Evolutionary conservation across 2,888 invertebrate species (phyloP), one percentile per base, ranked within the genome.

Genomic region (Pandemis heparana): DNA sequence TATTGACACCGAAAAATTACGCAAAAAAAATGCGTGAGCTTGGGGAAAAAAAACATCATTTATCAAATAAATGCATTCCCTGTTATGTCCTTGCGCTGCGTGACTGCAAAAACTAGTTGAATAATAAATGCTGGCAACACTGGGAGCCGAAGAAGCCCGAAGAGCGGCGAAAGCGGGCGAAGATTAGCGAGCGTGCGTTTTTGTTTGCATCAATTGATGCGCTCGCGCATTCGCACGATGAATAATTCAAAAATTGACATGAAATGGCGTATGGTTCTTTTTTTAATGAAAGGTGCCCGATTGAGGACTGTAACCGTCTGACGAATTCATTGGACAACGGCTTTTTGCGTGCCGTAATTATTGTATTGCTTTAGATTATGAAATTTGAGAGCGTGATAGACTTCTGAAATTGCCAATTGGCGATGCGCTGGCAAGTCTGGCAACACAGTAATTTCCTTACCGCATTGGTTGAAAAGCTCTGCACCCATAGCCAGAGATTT

Each of bases 211-310:
- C 94, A 94, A 94, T 94, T 93, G 94, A 92, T 94, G 94, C 94
- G 94, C 93, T 90, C 92, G 91, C 91, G 92, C 94, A 93, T 92
- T 94, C 93, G 92, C 92, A 90, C 92, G 84, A 94, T 94, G 94
- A 94, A 94, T 94, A 92, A 94, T 94, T 94, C 94, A 94, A 92
- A 93, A 94, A 93, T 93, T 94, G 94, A 94, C 94, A 94, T 94
- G 94, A 94, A 94, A 94, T 94, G 93, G 94, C 94, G 94, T 94
- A 94, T 93, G 92, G 92, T 92, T 92, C 92, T 92, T 94, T 94
- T 93, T 92, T 91, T 86, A 84, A 92, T 90, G 91, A 92, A 94
- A 94, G 94, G 94, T 94, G 94, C 93, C 92, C 94, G 94, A 94
- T 94, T 94, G 94, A 94, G 93, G 91, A 93, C 92, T 94, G 94